Conservation (phyloP, 2,888 invertebrate species). For the Meteorus cinctellus region DNA sequence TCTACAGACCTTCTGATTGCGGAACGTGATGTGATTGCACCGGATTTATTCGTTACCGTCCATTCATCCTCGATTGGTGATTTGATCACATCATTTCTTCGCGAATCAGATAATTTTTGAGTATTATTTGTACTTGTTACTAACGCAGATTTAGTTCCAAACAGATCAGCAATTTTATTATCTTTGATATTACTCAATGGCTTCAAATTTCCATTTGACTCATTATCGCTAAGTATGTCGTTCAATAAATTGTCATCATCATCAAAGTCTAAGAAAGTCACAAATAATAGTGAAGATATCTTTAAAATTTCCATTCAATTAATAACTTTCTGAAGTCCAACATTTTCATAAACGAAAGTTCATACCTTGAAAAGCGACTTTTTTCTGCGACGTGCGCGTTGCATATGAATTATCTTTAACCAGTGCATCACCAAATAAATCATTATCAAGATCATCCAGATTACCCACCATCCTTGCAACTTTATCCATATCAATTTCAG, state of each 20-base stretch:
- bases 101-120: constrained; percentile 35
- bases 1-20: constrained; percentile 40
- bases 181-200: constrained; percentile 50
- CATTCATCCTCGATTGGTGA: neutral
- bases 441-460: constrained; percentile 62
- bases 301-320: neutral
- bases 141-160: constrained; percentile 58
- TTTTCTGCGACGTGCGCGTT: constrained; percentile 56
- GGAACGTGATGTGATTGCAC: constrained; percentile 10
- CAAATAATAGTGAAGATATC: neutral
- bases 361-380: constrained; percentile 63
- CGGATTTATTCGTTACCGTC: neutral
- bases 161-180: constrained; percentile 60
- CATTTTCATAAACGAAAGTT: neutral
- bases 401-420: constrained; percentile 50
- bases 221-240: constrained; percentile 58
- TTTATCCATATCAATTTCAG: constrained; percentile 54
- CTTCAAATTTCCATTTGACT: constrained; percentile 48
- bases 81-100: constrained; percentile 27
- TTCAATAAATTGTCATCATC: constrained; percentile 58
- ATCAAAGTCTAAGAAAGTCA: constrained; percentile 46
- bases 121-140: constrained; percentile 43
- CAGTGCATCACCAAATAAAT: constrained; percentile 55
- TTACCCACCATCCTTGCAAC: constrained; percentile 57
- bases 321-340: neutral